These are phyloP conservation scores for Lasioglossum vierecki DNA, from an alignment of 2,888 invertebrate genomes.

Conservation along the genomic window DNA sequence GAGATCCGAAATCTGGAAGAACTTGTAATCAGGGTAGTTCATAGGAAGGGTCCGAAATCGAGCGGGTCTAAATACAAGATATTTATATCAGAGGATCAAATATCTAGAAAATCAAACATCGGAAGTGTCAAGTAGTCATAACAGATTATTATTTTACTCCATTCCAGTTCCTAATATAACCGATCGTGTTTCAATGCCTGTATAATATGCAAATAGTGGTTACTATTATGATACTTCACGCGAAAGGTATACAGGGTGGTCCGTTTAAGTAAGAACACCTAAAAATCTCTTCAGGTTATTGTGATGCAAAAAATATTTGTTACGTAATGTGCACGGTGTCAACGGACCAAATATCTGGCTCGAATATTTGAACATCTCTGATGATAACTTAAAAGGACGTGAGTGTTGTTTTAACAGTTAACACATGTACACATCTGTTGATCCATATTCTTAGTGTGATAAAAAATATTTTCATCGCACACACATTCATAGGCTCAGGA, in stretches of 20 bases:
- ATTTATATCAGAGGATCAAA: not conserved
- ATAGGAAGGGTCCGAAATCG: not conserved
- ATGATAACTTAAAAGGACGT: too few species aligned
- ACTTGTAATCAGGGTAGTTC: constrained; percentile 2
- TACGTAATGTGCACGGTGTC: too few species aligned
- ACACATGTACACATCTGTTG: too few species aligned
- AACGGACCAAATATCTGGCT: too few species aligned
- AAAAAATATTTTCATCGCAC: too few species aligned
- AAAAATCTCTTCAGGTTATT: too few species aligned
- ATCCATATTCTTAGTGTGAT: too few species aligned
- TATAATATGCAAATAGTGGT: not conserved
- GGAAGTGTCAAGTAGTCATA: not conserved
- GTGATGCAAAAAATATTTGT: too few species aligned
- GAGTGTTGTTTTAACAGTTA: too few species aligned
- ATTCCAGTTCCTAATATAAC: not conserved
- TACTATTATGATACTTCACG: not conserved
- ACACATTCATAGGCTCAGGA: too few species aligned
- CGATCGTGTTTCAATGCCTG: not conserved
- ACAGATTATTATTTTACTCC: not conserved
- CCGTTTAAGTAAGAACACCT: too few species aligned
- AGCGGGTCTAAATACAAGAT: not conserved
- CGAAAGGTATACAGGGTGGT: not conserved
- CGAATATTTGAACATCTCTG: too few species aligned
- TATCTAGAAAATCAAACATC: not conserved
- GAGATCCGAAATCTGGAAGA: not conserved